Base-by-base conservation (phyloP, 2,797 vertebrate genomes). In the Lepus oiostolus region DNA sequence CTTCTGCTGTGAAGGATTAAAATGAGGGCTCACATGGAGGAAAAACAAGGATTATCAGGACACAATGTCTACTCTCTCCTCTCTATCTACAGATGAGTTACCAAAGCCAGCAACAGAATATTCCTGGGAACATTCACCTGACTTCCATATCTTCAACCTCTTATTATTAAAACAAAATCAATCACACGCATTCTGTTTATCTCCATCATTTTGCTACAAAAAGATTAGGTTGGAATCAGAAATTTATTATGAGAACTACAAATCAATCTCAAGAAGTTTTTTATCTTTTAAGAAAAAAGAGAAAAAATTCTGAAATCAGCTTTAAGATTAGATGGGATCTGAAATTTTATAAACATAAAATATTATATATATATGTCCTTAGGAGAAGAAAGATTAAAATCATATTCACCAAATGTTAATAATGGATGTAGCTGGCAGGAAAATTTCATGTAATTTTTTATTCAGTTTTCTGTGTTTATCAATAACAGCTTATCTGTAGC, bases 331-430 rank as follows among this genome's bases (percentile, higher is more conserved):
- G 60, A 35, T 80, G 22, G 47, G 13, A 81, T 16, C 7, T 82
- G 42, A 92, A 79, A 82, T 68, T 89, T 94, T 83, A 88, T 58
- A 68, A 80, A 85, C 30, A 92, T 58, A 50, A 90, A 91, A 72
- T 62, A 65, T 72, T 80, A n/a, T 75, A 89, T 28, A 67, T 0
- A 83, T 32, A 80, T 63, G 74, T 28, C 26, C 21, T 16, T 32
- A 22, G 14, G 5, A 30, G 52, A 24, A 24, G 47, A n/a, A 63
- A 72, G 30, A 81, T 72, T 42, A 71, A 84, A 67, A 67, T 77
- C n/a, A 62, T 47, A 83, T 52, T 50, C 28, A 86, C 72, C 85
- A 87, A 88, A 94, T 74, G 19, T 85, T 88, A 81, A 47, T 54
- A 83, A 63, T 10, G 17, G 54, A n/a, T 79, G 24, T 22, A 67